phyloP scores from a whole-genome alignment of 2,888 invertebrate species.

The Zootermopsis nevadensis region DNA sequence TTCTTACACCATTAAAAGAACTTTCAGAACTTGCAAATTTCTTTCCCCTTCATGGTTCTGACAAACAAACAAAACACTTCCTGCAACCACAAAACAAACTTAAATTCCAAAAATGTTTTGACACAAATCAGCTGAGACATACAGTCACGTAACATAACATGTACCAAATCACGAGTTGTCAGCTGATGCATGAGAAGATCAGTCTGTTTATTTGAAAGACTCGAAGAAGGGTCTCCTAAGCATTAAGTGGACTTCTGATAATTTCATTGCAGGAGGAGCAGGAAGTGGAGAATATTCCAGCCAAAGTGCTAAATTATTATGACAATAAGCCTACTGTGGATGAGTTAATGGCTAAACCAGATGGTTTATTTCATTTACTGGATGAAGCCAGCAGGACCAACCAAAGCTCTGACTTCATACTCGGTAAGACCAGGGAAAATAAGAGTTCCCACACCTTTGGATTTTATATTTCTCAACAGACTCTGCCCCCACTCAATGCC shows the following conservation, averaged over 20 bases:
- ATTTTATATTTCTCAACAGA: neutral
- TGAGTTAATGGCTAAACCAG: conserved; percentile 84
- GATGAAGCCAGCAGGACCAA: conserved; percentile 82
- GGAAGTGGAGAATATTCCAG: conserved; percentile 82
- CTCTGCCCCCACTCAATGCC: neutral
- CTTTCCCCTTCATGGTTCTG: too few relatives aligned
- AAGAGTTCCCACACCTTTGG: neutral
- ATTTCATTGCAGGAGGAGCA: conserved; percentile 68
- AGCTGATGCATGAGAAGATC: too few relatives aligned
- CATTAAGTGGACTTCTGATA: neutral
- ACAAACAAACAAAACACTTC: too few relatives aligned
- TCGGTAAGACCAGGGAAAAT: conserved; percentile 67
- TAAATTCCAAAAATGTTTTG: too few relatives aligned
- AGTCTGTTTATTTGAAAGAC: too few relatives aligned
- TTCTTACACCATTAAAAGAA: too few relatives aligned
- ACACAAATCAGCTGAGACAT: too few relatives aligned
- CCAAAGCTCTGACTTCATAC: conserved; percentile 77
- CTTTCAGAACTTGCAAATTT: too few relatives aligned
- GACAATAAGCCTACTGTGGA: conserved; percentile 91
- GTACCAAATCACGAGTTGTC: too few relatives aligned
- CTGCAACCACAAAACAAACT: too few relatives aligned
- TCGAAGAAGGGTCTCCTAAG: too few relatives aligned
- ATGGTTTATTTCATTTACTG: conserved; percentile 84
- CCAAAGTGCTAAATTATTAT: conserved; percentile 80
- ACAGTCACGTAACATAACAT: too few relatives aligned